Percentiles rank a stretch among this genome's conserved stretches.
Conservation (phyloP, 2,888 invertebrate genomes). For the Plagodis pulveraria region DNA sequence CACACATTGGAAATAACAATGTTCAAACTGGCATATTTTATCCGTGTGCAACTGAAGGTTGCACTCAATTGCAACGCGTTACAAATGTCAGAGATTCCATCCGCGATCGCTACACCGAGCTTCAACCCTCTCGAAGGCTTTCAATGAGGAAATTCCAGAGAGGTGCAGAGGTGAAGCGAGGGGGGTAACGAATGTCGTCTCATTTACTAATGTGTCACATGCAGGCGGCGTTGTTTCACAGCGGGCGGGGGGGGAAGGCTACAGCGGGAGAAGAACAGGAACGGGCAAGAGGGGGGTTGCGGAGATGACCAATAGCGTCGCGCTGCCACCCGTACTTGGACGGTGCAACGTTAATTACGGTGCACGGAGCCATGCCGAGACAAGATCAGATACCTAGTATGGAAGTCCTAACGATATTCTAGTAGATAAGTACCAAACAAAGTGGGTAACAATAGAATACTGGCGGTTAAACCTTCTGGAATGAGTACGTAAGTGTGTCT, state of each 20-base stretch:
- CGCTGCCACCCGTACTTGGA: slow-evolving; percentile 52
- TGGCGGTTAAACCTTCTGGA: too few relatives aligned
- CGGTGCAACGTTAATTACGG: slow-evolving; percentile 75
- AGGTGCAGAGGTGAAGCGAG: slow-evolving; percentile 44
- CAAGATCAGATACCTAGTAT: slow-evolving; percentile 25
- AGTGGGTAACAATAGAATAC: too few relatives aligned
- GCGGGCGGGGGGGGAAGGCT: slow-evolving; percentile 35
- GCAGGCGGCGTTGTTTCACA: slow-evolving; percentile 82
- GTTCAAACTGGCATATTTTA: slow-evolving; percentile 19
- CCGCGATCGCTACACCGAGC: slow-evolving; percentile 13
- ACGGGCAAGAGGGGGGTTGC: slow-evolving; percentile 24
- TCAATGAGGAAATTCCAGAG: slow-evolving; percentile 72
- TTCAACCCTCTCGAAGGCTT: slow-evolving; percentile 48
- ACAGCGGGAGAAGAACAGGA: slow-evolving; percentile 25
- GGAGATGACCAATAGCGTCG: slow-evolving; percentile 75
- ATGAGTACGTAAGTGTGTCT: too few relatives aligned
- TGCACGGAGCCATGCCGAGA: slow-evolving; percentile 45
- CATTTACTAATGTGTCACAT: slow-evolving; percentile 86
- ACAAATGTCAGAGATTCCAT: slow-evolving; percentile 38
- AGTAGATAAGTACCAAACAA: too few relatives aligned
- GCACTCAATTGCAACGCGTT: slow-evolving; percentile 34
- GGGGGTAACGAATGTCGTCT: slow-evolving; percentile 84
- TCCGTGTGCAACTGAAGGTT: slow-evolving; percentile 28
- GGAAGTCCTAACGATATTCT: slow-evolving; percentile 1
- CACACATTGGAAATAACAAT: background rate